Evolutionary conservation across 2,113 vertebrate species (phyloP).

Genomic region (Anseranas semipalmata): DNA sequence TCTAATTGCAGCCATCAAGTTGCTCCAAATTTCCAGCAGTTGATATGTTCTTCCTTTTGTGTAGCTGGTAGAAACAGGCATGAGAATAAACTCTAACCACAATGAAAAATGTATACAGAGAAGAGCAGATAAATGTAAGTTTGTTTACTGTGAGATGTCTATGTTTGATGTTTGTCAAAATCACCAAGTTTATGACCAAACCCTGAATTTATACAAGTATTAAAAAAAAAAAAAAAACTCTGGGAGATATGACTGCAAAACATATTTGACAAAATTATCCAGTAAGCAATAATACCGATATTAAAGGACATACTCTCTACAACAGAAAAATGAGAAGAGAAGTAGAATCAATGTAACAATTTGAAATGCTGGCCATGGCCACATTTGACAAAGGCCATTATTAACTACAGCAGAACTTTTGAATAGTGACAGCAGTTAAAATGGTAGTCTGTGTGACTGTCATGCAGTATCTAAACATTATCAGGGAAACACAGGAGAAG

Average conservation of each 20-base stretch:
- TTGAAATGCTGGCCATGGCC: neutral
- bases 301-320: neutral
- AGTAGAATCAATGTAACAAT: neutral
- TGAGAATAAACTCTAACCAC: neutral
- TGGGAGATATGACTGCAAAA: neutral
- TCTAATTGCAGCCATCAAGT: neutral
- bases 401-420: neutral
- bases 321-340: neutral
- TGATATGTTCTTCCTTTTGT: neutral
- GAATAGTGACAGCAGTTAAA: neutral
- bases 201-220: neutral
- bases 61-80: neutral
- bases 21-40: neutral
- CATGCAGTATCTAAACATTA: neutral
- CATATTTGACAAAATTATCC: neutral
- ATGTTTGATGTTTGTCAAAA: neutral
- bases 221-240: neutral
- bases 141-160: neutral
- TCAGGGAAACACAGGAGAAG: neutral
- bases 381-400: neutral
- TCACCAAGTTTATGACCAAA: neutral
- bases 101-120: neutral
- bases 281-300: neutral
- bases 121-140: neutral
- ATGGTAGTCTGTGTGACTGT: neutral